phyloP scores from a whole-genome alignment of 2,797 vertebrate genomes.

The Nyctalus aviator region DNA sequence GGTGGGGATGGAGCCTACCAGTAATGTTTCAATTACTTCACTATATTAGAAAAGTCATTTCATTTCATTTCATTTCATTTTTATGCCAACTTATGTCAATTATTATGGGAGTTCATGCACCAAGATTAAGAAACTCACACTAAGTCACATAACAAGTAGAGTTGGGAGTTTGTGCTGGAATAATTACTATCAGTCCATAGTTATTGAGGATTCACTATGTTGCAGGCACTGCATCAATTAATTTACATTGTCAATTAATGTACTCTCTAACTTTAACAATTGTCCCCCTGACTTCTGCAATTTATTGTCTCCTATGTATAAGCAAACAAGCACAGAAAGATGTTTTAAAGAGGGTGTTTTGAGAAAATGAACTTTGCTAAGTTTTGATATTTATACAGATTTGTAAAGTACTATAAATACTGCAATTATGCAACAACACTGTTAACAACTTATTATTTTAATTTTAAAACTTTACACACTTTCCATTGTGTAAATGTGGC shows the following conservation, averaged over 20 bases:
- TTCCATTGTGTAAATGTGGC: not conserved
- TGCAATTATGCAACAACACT: constrained; percentile 5
- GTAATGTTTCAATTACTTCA: not conserved
- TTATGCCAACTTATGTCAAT: not conserved
- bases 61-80: not conserved
- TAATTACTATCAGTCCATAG: not conserved
- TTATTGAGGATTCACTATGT: constrained; percentile 31
- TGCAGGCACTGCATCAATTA: not conserved
- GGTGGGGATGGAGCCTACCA: not conserved
- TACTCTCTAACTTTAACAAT: not conserved
- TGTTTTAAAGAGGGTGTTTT: not conserved
- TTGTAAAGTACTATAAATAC: constrained; percentile 1
- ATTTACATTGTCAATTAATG: not conserved
- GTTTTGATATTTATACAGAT: constrained; percentile 12
- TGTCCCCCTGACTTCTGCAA: not conserved
- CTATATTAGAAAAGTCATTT: not conserved
- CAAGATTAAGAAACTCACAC: not conserved
- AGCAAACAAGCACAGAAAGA: not conserved
- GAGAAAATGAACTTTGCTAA: constrained; percentile 20
- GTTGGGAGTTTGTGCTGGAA: not conserved
- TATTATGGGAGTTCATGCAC: not conserved
- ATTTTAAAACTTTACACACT: not conserved
- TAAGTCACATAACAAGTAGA: not conserved
- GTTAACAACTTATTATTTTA: constrained; percentile 18
- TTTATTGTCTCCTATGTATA: not conserved